These are phyloP conservation scores for Gymnoscopelus microlampas DNA, from an alignment of 2,797 vertebrate genomes.

Conservation along the genomic window DNA sequence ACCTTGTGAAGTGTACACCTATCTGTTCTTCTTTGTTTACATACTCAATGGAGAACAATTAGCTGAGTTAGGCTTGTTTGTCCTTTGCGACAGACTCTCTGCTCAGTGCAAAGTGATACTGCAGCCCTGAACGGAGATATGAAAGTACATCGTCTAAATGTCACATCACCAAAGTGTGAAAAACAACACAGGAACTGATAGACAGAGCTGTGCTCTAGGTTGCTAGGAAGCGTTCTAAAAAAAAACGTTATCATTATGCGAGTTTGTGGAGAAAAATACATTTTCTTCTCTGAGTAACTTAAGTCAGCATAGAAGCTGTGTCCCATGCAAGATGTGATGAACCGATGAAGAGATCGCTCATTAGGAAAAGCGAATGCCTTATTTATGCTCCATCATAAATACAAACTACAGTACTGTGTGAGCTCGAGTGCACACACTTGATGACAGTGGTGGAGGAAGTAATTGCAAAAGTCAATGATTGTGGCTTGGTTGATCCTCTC, in stretches of 20 bases:
- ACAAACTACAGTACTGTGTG: no score
- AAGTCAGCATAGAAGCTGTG: conserved; percentile 10
- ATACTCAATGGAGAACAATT: no score
- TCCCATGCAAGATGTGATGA: conserved; percentile 13
- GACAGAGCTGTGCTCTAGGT: not conserved
- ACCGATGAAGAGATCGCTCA: conserved; percentile 38
- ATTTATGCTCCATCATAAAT: no score
- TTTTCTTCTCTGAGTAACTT: conserved; percentile 27
- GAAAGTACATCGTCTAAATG: conserved; percentile 14
- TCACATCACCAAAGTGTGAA: conserved; percentile 15
- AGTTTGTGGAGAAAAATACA: conserved; percentile 14
- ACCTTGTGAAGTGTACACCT: no score
- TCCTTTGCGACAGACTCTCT: conserved; percentile 1
- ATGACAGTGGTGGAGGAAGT: no score
- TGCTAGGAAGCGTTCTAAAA: conserved; percentile 14
- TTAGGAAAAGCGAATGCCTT: conserved; percentile 19
- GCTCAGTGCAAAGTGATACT: not conserved
- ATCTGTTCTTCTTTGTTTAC: no score
- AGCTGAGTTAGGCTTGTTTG: no score
- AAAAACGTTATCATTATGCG: not conserved
- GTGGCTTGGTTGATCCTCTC: no score
- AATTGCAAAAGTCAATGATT: no score
- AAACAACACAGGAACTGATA: conserved; percentile 53
- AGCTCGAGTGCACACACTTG: no score
- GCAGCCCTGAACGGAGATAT: not conserved